Evolutionary conservation across 2,113 vertebrate genomes (phyloP), one percentile per base, ranked within the genome.

Genomic region (Gavia stellata): DNA sequence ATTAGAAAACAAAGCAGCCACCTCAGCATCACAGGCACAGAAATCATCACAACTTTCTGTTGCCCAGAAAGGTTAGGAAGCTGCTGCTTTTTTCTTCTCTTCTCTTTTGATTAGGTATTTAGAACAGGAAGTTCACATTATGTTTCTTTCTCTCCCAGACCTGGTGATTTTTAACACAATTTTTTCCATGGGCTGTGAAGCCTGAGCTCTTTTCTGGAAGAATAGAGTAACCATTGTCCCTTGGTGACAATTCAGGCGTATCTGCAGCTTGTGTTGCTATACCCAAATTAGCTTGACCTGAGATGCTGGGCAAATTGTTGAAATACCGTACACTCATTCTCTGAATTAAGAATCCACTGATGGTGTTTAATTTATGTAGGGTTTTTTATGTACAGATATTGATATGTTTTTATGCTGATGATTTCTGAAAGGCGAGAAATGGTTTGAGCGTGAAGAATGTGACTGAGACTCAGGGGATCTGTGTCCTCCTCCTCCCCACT

Each of bases 1-100:
- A 93, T 92, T 97, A 97, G 91, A 90, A 96, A 97, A 88, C 58
- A 95, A 97, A 87, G 55, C 96, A 96, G 56, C 34, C 49, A 92
- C 75, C 79, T 89, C 81, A 90, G 73, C 79, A 93, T 95, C 83
- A 92, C 67, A 88, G 52, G 62, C 71, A 78, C 49, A 93, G 83
- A 97, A 97, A 88, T 70, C 56, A 89, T 92, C 45, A 73, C 0
- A 17, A 97, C 73, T 93, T 92, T 71, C 67, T 96, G 66, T 42
- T 82, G 89, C 88, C 77, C 88, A 81, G 55, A 94, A 95, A 92
- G 78, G 42, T 75, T 90, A 94, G 40, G 75, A 90, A 62, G 42
- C 33, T 50, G 53, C 40, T 59, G 62, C 21, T 88, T 71, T 93
- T 75, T 83, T 63, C 25, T 88, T 80, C 79, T 67, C 86, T 78